These are phyloP conservation scores for Anoplophora glabripennis DNA, from an alignment of 1,140 invertebrate genomes.

Conservation along the genomic window DNA sequence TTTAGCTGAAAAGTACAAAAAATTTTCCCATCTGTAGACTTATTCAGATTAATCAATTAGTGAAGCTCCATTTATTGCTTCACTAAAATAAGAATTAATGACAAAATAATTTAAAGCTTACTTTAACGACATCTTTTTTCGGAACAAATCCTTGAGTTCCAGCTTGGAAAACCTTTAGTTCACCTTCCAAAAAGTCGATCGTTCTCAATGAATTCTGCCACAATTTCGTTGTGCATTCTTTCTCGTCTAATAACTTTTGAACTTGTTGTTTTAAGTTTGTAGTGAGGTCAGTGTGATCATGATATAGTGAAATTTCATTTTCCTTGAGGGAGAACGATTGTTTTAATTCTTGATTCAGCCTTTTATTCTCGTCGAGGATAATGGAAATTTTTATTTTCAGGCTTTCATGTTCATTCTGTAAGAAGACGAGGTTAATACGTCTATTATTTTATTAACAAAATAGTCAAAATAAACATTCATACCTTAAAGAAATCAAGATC, in stretches of 20 bases:
- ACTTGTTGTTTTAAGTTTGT: conserved; percentile 43
- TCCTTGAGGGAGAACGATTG: conserved; percentile 22
- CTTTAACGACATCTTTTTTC: conserved; percentile 25
- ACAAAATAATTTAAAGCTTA: conserved; percentile 6
- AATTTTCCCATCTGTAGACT: not conserved
- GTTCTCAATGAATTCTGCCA: conserved; percentile 40
- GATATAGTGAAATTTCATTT: conserved; percentile 11
- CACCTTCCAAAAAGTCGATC: conserved; percentile 42
- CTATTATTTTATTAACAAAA: conserved; percentile 11
- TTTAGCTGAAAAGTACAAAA: conserved; percentile 32
- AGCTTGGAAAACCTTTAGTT: conserved; percentile 36
- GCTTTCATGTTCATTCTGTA: conserved; percentile 38
- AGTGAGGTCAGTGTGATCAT: conserved; percentile 30
- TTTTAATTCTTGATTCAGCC: conserved; percentile 28
- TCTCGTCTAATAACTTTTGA: conserved; percentile 33
- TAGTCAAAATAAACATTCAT: conserved; percentile 19
- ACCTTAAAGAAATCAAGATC: conserved; percentile 39
- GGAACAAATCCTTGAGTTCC: conserved; percentile 35
- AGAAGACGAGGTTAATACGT: too few relatives aligned
- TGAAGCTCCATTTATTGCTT: too few relatives aligned
- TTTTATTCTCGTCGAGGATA: conserved; percentile 39
- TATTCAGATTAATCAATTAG: too few relatives aligned
- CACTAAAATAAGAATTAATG: too few relatives aligned
- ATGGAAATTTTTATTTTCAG: conserved; percentile 32
- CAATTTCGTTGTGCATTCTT: conserved; percentile 39